Evolutionary conservation across 30 jellyfish, hydroid and myxozoan genomes (phyloP), one percentile per base, ranked within the genome.

Genomic region (Aurelia aurita): DNA sequence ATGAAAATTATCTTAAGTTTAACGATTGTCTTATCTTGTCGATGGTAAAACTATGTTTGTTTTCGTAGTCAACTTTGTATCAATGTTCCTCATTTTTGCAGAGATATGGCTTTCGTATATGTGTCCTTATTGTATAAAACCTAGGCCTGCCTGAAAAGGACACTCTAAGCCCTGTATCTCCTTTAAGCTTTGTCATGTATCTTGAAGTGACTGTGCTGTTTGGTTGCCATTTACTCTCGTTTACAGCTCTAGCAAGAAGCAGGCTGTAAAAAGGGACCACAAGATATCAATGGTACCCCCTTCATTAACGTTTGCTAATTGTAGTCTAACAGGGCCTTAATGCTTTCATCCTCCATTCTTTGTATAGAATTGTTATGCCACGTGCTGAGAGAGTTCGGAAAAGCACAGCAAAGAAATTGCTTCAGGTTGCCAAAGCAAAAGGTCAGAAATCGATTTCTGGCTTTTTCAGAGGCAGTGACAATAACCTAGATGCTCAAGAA

Each of bases 311-410:
- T 55, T 63, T 63, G 47, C 4, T 27, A 64, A 64, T 12, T 64
- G 76, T 64, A 21, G 19, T 10, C 47, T 63, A 21, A 63, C 5
- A 19, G 47, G n/a, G 86, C 19, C 72, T 26, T 18, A 73, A 12
- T 46, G 21, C 21, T 51, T 13, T 73, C 75, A 46, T 43, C 32
- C 86, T 31, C 12, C 57, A 43, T 51, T 25, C 76, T 73, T 46
- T 73, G 76, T 73, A n/a, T n/a, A 53, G 86, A 43, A 43, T 45
- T 53, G 72, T 27, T 6, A 73, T 49, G 86, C 86, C 78, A 73
- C 76, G 72, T 73, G 86, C 86, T 73, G 51, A 43, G 46, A 49
- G 86, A 73, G 55, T 73, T 73, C 19, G 79, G 64, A 73, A 73
- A 73, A 46, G 86, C 86, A 73, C 86, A 73, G 73, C 53, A 73